These are phyloP conservation scores for Dendrolimus kikuchii DNA, from an alignment of 1,140 invertebrate genomes.

Conservation along the genomic window DNA sequence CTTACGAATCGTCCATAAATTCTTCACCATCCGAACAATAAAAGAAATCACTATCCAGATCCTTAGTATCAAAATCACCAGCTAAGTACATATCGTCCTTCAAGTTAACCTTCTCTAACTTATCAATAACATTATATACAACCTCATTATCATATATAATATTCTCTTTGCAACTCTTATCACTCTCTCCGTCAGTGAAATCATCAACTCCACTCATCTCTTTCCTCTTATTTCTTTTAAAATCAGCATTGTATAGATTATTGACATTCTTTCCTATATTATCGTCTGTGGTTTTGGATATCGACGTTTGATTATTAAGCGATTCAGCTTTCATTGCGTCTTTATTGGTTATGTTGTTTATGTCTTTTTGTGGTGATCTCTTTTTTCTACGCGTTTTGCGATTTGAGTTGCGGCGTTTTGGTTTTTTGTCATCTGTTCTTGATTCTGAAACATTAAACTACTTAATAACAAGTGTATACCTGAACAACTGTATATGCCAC, in stretches of 20 bases:
- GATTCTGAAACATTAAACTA: slow-evolving; percentile 18
- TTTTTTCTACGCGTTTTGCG: slow-evolving; percentile 50
- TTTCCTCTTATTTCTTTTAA: slow-evolving; percentile 26
- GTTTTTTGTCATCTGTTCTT: slow-evolving; percentile 44
- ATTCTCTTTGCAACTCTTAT: too few relatives aligned
- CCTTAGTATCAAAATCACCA: slow-evolving; percentile 39
- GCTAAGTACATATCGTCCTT: slow-evolving; percentile 50
- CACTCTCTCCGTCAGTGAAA: not conserved
- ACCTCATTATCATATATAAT: slow-evolving; percentile 5
- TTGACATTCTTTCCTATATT: slow-evolving; percentile 59
- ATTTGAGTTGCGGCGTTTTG: slow-evolving; percentile 43
- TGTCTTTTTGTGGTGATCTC: slow-evolving; percentile 40
- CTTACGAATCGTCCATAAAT: slow-evolving; percentile 31
- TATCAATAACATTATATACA: slow-evolving; percentile 50
- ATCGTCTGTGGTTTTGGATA: slow-evolving; percentile 30
- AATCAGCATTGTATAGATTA: slow-evolving; percentile 26
- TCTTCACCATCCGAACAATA: slow-evolving; percentile 50
- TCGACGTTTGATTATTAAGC: slow-evolving; percentile 42
- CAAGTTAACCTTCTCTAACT: slow-evolving; percentile 45
- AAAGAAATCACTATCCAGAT: slow-evolving; percentile 49
- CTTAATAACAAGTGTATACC: too few relatives aligned
- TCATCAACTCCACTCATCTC: slow-evolving; percentile 9
- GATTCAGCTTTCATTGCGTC: slow-evolving; percentile 7
- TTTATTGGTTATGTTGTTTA: not conserved
- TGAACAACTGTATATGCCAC: too few relatives aligned